Conservation (phyloP, 2,888 invertebrate genomes). For the Luffia ferchaultella region DNA sequence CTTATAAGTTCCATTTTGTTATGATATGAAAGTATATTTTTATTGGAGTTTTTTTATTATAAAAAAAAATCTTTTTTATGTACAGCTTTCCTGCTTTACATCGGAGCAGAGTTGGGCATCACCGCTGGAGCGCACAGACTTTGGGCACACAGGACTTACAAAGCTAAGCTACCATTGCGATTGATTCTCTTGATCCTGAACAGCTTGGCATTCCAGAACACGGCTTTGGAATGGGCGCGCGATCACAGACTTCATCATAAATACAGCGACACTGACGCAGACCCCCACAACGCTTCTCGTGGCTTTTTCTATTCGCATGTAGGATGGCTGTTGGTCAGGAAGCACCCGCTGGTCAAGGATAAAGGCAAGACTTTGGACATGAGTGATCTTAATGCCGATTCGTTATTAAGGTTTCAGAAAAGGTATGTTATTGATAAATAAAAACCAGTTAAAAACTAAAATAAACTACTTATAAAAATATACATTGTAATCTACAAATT, state of each 20-base stretch:
- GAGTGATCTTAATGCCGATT: slow-evolving; percentile 74
- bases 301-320: slow-evolving; percentile 88
- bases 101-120: slow-evolving; percentile 25
- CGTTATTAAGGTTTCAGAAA: slow-evolving; percentile 75
- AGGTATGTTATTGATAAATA: slow-evolving; percentile 47
- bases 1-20: neutral
- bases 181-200: slow-evolving; percentile 29
- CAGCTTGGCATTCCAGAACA: slow-evolving; percentile 46
- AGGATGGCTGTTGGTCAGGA: slow-evolving; percentile 81
- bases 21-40: neutral
- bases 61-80: slow-evolving; percentile 6
- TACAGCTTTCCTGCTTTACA: slow-evolving; percentile 20
- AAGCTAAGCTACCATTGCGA: slow-evolving; percentile 28
- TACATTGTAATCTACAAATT: too few species aligned
- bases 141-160: slow-evolving; percentile 30
- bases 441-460: too few species aligned
- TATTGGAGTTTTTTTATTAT: neutral
- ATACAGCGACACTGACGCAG: slow-evolving; percentile 79
- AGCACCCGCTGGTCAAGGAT: slow-evolving; percentile 76
- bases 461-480: too few species aligned
- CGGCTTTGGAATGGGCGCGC: slow-evolving; percentile 65
- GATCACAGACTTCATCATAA: slow-evolving; percentile 78
- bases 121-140: slow-evolving; percentile 33
- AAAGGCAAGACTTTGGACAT: slow-evolving; percentile 76
- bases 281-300: slow-evolving; percentile 77